Base-by-base conservation (phyloP, 2,113 vertebrate genomes). In the Hoplias malabaricus region DNA sequence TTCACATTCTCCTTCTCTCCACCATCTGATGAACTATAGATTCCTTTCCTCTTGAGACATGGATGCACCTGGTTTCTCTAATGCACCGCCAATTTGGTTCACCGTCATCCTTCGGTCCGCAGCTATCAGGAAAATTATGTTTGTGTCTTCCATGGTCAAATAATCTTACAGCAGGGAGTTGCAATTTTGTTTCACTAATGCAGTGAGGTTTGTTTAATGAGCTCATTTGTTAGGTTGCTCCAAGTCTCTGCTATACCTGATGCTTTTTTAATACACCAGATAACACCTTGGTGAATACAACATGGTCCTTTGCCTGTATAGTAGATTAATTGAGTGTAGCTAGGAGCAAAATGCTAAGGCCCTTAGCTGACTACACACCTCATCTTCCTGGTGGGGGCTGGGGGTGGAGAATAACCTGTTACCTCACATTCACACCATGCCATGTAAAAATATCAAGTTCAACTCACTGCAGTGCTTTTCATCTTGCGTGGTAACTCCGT, bases 1-100 rank as follows among this genome's bases (percentile, higher is more conserved):
- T 21, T 38, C 43, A 40, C 10, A 5, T 69, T 31, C 27, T 34
- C 54, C 62, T 66, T 66, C 29, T 54, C 42, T 1, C 10, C 1
- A 4, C 59, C 62, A 11, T 10, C 40, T 79, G 80, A 82, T 76
- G 73, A 82, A 73, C 53, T 73, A 56, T 77, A 42, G 43, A 72
- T 75, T 50, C 76, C 57, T 71, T 57, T 50, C 61, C 54, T 40
- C 59, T 62, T 68, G 14, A 76, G 73, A 40, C 43, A 3, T 5
- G 54, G 43, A 59, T 48, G 69, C 61, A 2, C 68, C 53, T 75
- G 61, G 42, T 67, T 71, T 57, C 56, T 72, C 42, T 50, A 54
- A 72, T 48, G 23, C 50, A 2, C 36, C 19, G 36, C 29, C 42
- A 31, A 61, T 61, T 50, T 38, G n/a, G 10, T 38, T 27, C 27